Conservation (phyloP, 2,888 invertebrate genomes). For the Agrotis segetum region DNA sequence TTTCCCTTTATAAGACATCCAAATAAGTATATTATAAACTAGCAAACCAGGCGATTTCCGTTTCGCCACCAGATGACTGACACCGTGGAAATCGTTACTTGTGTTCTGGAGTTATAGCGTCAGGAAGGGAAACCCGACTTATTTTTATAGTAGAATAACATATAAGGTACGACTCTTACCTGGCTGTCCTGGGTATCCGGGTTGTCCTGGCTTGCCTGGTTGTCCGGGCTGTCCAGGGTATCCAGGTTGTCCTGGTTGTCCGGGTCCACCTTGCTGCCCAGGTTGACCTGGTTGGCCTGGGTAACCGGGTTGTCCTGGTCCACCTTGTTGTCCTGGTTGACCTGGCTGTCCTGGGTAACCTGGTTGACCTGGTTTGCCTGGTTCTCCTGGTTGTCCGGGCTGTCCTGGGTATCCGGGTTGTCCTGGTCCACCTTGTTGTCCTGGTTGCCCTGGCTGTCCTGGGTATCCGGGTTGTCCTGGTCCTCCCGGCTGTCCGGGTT, state of each 20-base stretch:
- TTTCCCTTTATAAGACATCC: too few species aligned
- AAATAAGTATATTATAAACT: too few species aligned
- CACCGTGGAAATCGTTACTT: too few species aligned
- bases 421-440: conserved; percentile 4
- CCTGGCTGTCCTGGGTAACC: conserved; percentile 37
- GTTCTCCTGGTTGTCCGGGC: conserved; percentile 8
- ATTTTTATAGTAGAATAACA: too few species aligned
- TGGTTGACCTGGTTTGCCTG: conserved; percentile 30
- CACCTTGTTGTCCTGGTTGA: conserved; percentile 31
- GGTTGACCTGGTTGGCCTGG: conserved; percentile 30
- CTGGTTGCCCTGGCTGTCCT: conserved; percentile 6
- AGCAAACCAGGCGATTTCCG: too few species aligned
- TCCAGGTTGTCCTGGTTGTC: neutral
- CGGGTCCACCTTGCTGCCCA: conserved; percentile 21
- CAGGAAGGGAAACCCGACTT: too few species aligned
- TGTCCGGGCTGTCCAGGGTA: conserved; percentile 15
- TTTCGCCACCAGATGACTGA: too few species aligned
- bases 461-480: conserved; percentile 14
- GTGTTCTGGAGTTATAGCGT: too few species aligned
- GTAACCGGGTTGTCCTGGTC: neutral
- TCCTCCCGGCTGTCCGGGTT: conserved; percentile 10
- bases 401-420: conserved; percentile 11
- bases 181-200: neutral
- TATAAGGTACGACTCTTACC: neutral
- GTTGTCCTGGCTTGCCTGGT: conserved; percentile 7